Base-by-base conservation (phyloP, 2,797 vertebrate genomes). In the Otolemur crassicaudatus region DNA sequence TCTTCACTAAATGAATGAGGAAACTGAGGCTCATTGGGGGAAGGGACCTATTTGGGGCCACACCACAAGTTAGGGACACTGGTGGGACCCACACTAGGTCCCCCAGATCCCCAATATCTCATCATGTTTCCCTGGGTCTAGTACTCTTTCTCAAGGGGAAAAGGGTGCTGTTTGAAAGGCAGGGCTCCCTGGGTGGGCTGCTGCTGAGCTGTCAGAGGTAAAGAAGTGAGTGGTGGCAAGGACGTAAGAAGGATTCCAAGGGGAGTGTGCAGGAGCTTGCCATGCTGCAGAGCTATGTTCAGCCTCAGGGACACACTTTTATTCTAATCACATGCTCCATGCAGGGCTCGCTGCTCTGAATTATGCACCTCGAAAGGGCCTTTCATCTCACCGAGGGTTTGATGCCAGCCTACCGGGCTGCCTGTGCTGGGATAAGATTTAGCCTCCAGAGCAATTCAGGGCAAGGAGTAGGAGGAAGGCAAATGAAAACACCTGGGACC, bases 321-420 rank as follows among this genome's bases (percentile, higher is more conserved):
- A 93, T 97, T 97, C 97, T 94, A 75, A 94, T 94, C 97, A 94
- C 82, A 85, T 1, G 27, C 82, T 90, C 96, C 61, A 11, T 40
- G 61, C 72, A 67, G 72, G 61, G 29, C 72, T 94, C 65, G 72
- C 91, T 76, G 82, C 85, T 96, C 96, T 91, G 95, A 97, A 96
- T 97, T 91, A 92, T 92, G 85, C 61, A 94, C 96, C 81, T 96
- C 43, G 4, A 79, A 88, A 96, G 65, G 82, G 77, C 63, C 93
- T 97, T 97, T 96, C 95, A 97, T 96, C 96, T 96, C 4, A 0
- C 87, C 1, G 2, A 96, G 85, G 95, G 46, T 90, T 97, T 93
- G 79, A 90, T 91, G 72, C 90, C 19, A 79, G 77, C 79, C 58
- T 17, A 34, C 86, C 22, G 11, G 53, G 63, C 82, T 0, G 1